Evolutionary conservation across 2,797 vertebrate genomes (phyloP).

Genomic region (Euthynnus affinis): DNA sequence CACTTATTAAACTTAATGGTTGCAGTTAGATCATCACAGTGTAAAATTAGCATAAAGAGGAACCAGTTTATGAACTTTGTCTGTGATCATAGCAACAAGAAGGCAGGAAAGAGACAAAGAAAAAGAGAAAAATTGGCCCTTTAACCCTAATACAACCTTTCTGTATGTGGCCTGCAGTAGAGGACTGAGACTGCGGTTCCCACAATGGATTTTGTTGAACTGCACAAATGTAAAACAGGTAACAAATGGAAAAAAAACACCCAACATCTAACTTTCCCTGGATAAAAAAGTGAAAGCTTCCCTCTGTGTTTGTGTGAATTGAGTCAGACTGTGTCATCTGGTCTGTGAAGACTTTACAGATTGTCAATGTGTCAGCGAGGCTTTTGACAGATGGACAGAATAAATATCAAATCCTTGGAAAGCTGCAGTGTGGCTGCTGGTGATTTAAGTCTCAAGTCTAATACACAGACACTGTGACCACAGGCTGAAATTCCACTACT

Average conservation of each 20-base stretch:
- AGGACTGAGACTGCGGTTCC: not conserved
- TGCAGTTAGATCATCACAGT: too few species aligned
- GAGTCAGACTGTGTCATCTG: constrained; percentile 62
- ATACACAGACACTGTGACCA: not conserved
- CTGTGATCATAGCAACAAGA: too few species aligned
- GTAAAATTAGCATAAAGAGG: too few species aligned
- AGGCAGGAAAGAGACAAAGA: not conserved
- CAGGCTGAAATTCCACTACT: not conserved
- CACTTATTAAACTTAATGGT: not conserved
- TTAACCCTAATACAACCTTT: too few species aligned
- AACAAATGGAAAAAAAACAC: not conserved
- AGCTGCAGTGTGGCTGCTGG: constrained; percentile 20
- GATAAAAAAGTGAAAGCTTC: constrained; percentile 17
- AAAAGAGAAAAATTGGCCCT: too few species aligned
- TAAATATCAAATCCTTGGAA: constrained; percentile 48
- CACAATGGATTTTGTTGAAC: constrained; percentile 1
- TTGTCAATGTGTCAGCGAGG: constrained; percentile 55
- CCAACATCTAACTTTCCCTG: constrained; percentile 3
- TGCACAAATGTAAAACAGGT: not conserved
- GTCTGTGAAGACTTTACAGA: constrained; percentile 65
- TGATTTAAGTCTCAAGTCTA: not conserved
- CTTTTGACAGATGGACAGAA: constrained; percentile 66
- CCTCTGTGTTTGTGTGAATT: constrained; percentile 46
- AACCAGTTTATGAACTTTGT: too few species aligned
- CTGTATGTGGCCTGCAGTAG: not conserved